Evolutionary conservation across 2,797 vertebrate genomes (phyloP).

Genomic region (Mycteria americana): DNA sequence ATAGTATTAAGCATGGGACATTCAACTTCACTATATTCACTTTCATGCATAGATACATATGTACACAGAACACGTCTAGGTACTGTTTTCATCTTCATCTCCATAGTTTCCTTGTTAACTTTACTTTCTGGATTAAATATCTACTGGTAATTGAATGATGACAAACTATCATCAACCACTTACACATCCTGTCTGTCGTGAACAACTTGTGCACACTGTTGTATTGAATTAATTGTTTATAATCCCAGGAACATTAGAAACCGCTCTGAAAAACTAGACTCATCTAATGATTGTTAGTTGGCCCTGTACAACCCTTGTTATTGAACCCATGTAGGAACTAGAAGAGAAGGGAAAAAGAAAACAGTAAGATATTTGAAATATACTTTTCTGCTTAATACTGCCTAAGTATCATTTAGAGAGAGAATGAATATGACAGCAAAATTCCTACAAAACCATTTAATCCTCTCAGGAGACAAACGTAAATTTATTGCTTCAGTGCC

Average conservation of each 20-base stretch:
- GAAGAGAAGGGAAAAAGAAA: background rate
- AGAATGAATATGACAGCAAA: background rate
- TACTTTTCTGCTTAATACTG: background rate
- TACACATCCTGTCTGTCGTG: background rate
- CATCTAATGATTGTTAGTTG: background rate
- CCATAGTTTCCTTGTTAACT: background rate
- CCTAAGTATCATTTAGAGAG: background rate
- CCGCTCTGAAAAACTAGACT: background rate
- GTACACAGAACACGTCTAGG: background rate
- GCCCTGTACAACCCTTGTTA: background rate
- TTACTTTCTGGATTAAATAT: background rate
- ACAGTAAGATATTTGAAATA: background rate
- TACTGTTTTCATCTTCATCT: background rate
- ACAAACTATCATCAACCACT: background rate
- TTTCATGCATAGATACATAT: background rate
- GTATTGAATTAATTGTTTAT: background rate
- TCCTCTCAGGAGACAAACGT: background rate
- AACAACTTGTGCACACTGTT: background rate
- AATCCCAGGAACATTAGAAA: background rate
- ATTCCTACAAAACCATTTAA: background rate
- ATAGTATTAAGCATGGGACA: background rate
- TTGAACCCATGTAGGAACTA: background rate
- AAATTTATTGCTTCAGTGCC: fast-evolving
- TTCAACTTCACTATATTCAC: background rate
- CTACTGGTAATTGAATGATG: background rate